Percentiles rank a stretch among this genome's conserved stretches.
phyloP scores from a whole-genome alignment of 1,140 invertebrate genomes.

The Myzus persicae region DNA sequence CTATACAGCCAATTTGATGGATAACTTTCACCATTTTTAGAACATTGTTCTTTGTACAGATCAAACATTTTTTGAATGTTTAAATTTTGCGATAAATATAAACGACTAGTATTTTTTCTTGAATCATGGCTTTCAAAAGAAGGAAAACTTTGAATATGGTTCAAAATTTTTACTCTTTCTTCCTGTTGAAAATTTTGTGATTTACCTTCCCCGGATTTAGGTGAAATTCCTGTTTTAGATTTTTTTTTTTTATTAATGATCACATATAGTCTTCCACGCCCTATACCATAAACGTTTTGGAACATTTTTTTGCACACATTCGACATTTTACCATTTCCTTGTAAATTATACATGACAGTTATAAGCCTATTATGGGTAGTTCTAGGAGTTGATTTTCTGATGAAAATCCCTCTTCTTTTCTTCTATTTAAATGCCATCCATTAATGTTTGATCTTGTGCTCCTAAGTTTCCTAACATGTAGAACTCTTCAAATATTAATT shows the following conservation, averaged over 20 bases:
- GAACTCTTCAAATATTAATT: too few species aligned
- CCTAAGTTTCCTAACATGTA: too few species aligned
- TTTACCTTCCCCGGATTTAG: background rate
- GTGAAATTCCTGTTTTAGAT: background rate
- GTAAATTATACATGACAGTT: too few species aligned
- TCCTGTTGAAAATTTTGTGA: background rate
- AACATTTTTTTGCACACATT: background rate
- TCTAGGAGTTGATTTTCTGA: too few species aligned
- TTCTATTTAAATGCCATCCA: too few species aligned
- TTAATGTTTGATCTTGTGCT: too few species aligned
- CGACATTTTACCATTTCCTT: too few species aligned
- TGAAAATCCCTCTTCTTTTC: too few species aligned
- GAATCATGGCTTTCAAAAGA: background rate
- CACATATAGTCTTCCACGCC: background rate
- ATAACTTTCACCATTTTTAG: background rate
- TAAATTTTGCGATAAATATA: background rate
- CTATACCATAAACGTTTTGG: slow-evolving; percentile 1
- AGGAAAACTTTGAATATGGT: slow-evolving; percentile 4
- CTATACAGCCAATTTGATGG: background rate
- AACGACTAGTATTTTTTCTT: background rate
- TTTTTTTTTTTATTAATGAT: background rate
- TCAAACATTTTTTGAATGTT: background rate
- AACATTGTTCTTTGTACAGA: background rate
- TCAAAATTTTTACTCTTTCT: background rate
- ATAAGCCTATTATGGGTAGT: too few species aligned